Conservation (phyloP, 2,888 invertebrate species). For the Anthophora plumipes region DNA sequence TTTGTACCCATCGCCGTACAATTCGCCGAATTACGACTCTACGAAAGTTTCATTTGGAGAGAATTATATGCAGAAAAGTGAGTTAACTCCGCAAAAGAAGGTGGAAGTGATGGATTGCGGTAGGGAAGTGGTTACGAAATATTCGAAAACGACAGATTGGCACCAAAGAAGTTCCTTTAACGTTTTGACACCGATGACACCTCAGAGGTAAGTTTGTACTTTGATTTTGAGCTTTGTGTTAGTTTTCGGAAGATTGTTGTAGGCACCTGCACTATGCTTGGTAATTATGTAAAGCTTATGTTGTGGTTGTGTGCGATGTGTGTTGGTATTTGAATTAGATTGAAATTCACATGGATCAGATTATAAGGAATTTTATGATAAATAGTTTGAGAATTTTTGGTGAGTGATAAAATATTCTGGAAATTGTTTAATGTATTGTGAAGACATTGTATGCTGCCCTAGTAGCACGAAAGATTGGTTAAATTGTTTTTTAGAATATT, state of each 20-base stretch:
- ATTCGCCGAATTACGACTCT: conserved; percentile 78
- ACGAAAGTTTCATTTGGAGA: conserved; percentile 71
- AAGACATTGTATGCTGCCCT: no score
- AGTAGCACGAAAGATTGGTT: no score
- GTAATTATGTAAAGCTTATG: background rate
- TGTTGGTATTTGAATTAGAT: background rate
- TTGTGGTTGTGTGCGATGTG: background rate
- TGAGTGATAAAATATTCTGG: no score
- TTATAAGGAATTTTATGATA: no score
- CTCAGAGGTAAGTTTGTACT: conserved; percentile 77
- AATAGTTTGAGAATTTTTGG: no score
- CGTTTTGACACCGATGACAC: conserved; percentile 78
- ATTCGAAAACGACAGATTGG: conserved; percentile 76
- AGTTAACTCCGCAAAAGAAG: conserved; percentile 74
- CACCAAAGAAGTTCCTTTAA: conserved; percentile 79
- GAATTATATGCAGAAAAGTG: conserved; percentile 73
- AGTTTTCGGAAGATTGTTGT: no score
- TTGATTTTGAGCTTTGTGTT: background rate
- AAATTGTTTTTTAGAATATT: no score
- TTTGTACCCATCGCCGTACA: conserved; percentile 79
- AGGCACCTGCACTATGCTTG: background rate
- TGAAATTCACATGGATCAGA: accelerated
- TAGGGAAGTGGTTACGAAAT: conserved; percentile 67
- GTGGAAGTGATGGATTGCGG: conserved; percentile 63
- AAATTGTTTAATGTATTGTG: no score